phyloP scores from a whole-genome alignment of 2,888 invertebrate genomes.

The Alsophila aescularia region DNA sequence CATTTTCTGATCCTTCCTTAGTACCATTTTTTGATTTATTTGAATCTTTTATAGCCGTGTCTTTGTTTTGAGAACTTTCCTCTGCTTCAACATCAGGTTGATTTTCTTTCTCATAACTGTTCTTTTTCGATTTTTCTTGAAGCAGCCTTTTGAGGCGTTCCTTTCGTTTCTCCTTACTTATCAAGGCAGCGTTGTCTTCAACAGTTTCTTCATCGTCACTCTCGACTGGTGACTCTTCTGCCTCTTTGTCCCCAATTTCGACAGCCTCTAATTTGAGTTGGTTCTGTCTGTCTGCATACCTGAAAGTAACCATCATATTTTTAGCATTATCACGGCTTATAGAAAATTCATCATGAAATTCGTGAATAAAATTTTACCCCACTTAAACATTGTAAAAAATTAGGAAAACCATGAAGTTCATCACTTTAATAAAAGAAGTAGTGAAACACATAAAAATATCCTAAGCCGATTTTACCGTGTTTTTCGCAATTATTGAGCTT shows the following conservation, averaged over 20 bases:
- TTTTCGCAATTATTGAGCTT: too few relatives aligned
- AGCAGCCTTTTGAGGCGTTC: slow-evolving; percentile 63
- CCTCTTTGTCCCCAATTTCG: slow-evolving; percentile 77
- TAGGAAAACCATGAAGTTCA: too few relatives aligned
- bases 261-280: slow-evolving; percentile 69
- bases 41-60: slow-evolving; percentile 12
- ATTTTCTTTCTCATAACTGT: slow-evolving; percentile 37
- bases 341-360: too few relatives aligned
- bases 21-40: neutral
- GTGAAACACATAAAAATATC: too few relatives aligned
- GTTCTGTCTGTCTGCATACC: slow-evolving; percentile 73
- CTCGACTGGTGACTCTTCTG: slow-evolving; percentile 73
- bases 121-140: slow-evolving; percentile 61
- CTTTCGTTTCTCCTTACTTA: slow-evolving; percentile 67
- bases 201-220: slow-evolving; percentile 68
- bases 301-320: slow-evolving; percentile 42
- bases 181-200: slow-evolving; percentile 52
- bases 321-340: too few relatives aligned
- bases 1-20: slow-evolving; percentile 20
- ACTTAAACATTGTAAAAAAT: too few relatives aligned
- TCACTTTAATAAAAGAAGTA: too few relatives aligned
- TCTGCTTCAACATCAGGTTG: slow-evolving; percentile 8
- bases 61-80: slow-evolving; percentile 26
- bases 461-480: too few relatives aligned
- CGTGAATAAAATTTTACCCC: too few relatives aligned